phyloP scores from a whole-genome alignment of 2,113 vertebrate genomes.

The Tinamus guttatus region DNA sequence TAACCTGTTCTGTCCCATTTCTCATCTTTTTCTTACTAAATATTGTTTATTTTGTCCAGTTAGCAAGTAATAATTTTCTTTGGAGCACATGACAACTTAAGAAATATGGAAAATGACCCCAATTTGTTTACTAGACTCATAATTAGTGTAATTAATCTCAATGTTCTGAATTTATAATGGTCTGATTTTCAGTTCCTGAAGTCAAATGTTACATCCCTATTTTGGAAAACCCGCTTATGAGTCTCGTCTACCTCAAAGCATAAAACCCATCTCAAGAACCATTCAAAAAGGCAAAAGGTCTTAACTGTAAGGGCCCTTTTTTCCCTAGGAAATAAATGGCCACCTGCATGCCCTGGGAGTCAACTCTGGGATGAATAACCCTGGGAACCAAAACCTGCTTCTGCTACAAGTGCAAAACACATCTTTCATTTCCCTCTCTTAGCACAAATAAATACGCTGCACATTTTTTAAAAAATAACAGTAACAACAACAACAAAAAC shows the following conservation, averaged over 20 bases:
- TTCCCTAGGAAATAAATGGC: neutral
- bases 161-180: neutral
- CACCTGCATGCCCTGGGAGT: neutral
- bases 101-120: neutral
- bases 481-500: neutral
- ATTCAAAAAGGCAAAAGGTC: neutral
- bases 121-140: neutral
- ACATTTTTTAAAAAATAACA: neutral
- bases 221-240: neutral
- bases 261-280: neutral
- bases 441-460: neutral
- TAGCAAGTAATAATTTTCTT: neutral
- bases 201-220: accelerated
- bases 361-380: neutral
- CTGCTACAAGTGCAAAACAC: neutral
- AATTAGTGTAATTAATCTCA: neutral
- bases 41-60: neutral
- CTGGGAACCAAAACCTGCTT: neutral
- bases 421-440: neutral
- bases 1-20: neutral
- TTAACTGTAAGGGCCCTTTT: neutral
- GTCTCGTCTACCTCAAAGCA: neutral
- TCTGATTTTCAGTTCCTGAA: neutral
- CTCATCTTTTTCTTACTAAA: neutral
- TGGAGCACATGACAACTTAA: neutral